Percentiles rank a stretch among this genome's conserved stretches.
phyloP scores from a whole-genome alignment of 2,797 vertebrate genomes.

The Chlorospingus semifuscus region DNA sequence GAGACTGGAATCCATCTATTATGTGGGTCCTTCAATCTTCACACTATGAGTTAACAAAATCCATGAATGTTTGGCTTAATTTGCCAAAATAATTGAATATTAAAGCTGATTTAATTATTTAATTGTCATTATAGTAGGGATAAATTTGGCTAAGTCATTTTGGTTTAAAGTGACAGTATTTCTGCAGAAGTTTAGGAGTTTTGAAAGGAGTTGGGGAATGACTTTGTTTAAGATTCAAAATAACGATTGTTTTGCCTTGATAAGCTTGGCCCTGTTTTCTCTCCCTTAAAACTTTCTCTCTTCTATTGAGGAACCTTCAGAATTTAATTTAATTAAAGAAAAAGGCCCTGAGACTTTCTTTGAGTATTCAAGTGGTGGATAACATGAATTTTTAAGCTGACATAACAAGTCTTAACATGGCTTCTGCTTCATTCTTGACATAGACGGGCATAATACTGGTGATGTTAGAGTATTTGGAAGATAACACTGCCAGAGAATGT shows the following conservation, averaged over 20 bases:
- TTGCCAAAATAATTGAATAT: background rate
- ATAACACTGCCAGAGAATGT: slow-evolving; percentile 12
- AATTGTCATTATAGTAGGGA: background rate
- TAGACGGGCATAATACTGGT: background rate
- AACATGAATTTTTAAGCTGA: slow-evolving; percentile 39
- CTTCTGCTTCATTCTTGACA: slow-evolving; percentile 44
- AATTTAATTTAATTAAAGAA: slow-evolving; percentile 22
- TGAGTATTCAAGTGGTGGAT: slow-evolving; percentile 3
- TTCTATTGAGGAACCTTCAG: background rate
- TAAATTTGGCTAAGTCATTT: background rate
- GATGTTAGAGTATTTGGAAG: slow-evolving; percentile 17
- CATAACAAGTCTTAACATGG: slow-evolving; percentile 25
- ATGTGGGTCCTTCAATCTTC: background rate
- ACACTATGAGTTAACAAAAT: background rate
- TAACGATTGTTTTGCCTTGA: background rate
- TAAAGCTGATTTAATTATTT: slow-evolving; percentile 7
- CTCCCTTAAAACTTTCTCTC: background rate
- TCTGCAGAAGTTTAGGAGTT: background rate
- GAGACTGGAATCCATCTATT: background rate
- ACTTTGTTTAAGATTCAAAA: background rate
- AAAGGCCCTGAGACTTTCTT: background rate
- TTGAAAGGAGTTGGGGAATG: background rate
- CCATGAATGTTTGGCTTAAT: background rate
- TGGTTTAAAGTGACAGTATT: background rate
- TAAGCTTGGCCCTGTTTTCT: background rate